Evolutionary conservation across 2,797 vertebrate genomes (phyloP).

Genomic region (Anolis apletophallus): DNA sequence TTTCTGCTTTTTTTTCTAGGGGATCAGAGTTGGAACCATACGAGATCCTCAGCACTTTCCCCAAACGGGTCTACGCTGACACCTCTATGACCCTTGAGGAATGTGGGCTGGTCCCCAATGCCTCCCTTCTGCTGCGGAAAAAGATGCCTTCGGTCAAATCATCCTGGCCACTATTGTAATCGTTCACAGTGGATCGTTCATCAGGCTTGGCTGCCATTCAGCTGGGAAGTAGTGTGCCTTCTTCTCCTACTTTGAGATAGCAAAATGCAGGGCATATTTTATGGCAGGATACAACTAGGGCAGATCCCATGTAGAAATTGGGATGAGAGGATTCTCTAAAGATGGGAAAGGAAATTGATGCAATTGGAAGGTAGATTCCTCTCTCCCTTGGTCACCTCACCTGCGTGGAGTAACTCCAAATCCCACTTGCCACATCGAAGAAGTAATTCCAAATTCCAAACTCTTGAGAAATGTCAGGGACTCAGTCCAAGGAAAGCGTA

Average conservation of each 20-base stretch:
- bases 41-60: conserved; percentile 89
- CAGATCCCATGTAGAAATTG: no score
- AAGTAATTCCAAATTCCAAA: no score
- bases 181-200: neutral
- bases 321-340: neutral
- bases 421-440: neutral
- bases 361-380: no score
- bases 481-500: neutral
- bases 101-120: conserved; percentile 81
- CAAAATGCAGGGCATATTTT: neutral
- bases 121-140: conserved; percentile 80
- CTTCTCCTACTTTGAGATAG: neutral
- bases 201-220: conserved; percentile 3
- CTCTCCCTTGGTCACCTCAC: no score
- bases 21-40: conserved; percentile 69
- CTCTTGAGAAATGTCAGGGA: neutral
- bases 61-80: conserved; percentile 79
- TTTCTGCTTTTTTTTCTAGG: conserved; percentile 74
- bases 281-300: neutral
- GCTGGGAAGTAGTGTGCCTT: neutral
- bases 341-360: neutral
- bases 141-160: neutral
- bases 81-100: conserved; percentile 80
- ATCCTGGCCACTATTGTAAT: neutral
- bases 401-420: neutral